These are phyloP conservation scores for Apantesis nais DNA, from an alignment of 2,888 invertebrate species.

Conservation along the genomic window DNA sequence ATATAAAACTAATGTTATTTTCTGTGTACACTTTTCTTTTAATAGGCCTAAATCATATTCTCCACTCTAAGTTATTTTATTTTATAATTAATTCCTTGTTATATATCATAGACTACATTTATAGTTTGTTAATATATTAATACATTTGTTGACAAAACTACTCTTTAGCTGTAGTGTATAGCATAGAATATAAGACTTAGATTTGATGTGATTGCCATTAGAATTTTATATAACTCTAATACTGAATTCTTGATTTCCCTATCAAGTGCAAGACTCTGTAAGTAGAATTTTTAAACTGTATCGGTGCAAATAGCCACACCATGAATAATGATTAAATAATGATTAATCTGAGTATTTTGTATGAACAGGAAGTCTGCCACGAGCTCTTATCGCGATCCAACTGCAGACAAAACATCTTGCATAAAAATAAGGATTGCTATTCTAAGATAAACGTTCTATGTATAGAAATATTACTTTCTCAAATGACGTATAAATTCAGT, in stretches of 20 bases:
- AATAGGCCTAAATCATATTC: conserved; percentile 40
- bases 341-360: conserved; percentile 1
- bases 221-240: conserved; percentile 45
- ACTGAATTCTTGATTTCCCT: conserved; percentile 41
- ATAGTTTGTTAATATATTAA: conserved; percentile 34
- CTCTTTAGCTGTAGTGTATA: conserved; percentile 47
- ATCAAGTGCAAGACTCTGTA: conserved; percentile 29
- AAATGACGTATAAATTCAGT: too few species aligned
- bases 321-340: not conserved
- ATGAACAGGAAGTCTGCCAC: too few species aligned
- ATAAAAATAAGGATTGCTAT: too few species aligned
- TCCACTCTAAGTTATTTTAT: conserved; percentile 18
- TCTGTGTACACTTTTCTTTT: conserved; percentile 27
- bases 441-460: too few species aligned
- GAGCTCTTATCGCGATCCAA: too few species aligned
- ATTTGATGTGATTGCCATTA: conserved; percentile 68
- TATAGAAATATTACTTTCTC: too few species aligned
- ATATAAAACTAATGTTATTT: not conserved
- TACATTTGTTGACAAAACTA: conserved; percentile 38
- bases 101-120: conserved; percentile 27
- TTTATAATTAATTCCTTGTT: conserved; percentile 4
- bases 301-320: not conserved
- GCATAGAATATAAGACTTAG: conserved; percentile 52
- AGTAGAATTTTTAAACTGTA: conserved; percentile 10
- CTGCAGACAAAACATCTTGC: too few species aligned